Base-by-base conservation (phyloP, 2,888 invertebrate genomes). In the Monoplex corrugatus region DNA sequence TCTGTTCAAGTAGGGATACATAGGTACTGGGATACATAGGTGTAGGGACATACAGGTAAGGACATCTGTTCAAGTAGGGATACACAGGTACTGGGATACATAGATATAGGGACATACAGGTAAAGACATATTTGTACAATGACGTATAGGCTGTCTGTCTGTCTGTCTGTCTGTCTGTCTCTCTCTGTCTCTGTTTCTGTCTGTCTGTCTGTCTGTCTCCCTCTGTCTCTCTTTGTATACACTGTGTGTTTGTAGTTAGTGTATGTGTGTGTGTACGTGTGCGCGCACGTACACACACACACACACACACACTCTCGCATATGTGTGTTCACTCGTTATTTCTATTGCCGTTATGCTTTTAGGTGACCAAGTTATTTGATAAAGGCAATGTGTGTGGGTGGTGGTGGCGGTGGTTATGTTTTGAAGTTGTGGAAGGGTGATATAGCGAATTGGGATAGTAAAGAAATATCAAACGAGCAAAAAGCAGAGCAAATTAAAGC, bases 391-490 rank as follows among this genome's bases (percentile, higher is more conserved):
- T 50, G 50, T 50, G 50, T 50, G 50, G 10, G 50, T 50, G 50
- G 50, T 50, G 50, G 50, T 50, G 50, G 86, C 45, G 57, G 44
- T 32, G 28, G 35, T 28, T 32, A 57, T 45, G 35, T 50, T 35
- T 2, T 50, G 86, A 57, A 50, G 44, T 44, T 45, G 85, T 44
- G 85, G 44, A n/a, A 43, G 85, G 44, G 85, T 44, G 85, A 85
- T 10, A 44, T 10, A 43, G 13, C 40, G 13, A 50, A 19, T 19
- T 50, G 50, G 50, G 10, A 19, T 19, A 13, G 50, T 50, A 8
- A 19, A 19, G 10, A 50, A 50, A 50, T 8, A 50, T 19, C 19
- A 19, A 50, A 50, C 50, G 8, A 13, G 50, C 10, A 50, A 50
- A 85, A 5, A 28, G 8, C 6, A 8, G 6, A 40, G 43, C 5